A percentile compares a stretch with the other conserved stretches of the same genome.
These are phyloP conservation scores for Sprattus sprattus DNA, from an alignment of 2,113 vertebrate genomes.

Conservation along the genomic window DNA sequence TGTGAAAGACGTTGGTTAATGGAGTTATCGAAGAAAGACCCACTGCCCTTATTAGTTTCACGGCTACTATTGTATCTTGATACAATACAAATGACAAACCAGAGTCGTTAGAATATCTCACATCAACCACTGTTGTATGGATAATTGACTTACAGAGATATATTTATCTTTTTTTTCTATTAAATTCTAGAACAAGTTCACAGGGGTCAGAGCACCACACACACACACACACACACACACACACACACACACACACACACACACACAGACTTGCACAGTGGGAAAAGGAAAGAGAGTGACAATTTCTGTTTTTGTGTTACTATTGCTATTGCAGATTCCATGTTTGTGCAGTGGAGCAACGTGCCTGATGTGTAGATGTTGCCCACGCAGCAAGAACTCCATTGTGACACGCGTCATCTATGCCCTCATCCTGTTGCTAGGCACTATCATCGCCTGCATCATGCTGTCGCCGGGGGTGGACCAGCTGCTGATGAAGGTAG, in stretches of 20 bases:
- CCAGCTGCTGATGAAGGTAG: slow-evolving; percentile 82
- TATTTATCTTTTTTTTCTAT: too few relatives aligned
- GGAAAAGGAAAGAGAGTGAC: not conserved
- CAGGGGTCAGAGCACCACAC: too few relatives aligned
- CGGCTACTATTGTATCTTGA: not conserved
- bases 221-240: not conserved
- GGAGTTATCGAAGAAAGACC: not conserved
- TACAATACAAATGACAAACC: not conserved
- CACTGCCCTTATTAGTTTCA: not conserved
- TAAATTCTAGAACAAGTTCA: too few relatives aligned
- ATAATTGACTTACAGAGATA: not conserved
- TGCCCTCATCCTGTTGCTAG: slow-evolving; percentile 81
- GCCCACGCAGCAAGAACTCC: slow-evolving; percentile 82
- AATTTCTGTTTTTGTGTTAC: not conserved
- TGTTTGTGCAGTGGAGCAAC: slow-evolving; percentile 85
- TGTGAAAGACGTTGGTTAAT: not conserved
- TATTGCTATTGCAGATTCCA: slow-evolving; percentile 70
- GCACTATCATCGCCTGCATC: slow-evolving; percentile 78
- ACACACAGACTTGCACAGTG: too few relatives aligned
- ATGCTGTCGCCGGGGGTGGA: slow-evolving; percentile 84
- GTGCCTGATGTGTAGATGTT: slow-evolving; percentile 84
- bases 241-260: not conserved
- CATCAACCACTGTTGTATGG: not conserved
- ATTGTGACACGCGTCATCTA: slow-evolving; percentile 86
- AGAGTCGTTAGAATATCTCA: not conserved